Percentiles rank a stretch among this genome's conserved stretches.
Evolutionary conservation across 37 sponge, comb jelly and placozoan genomes (phyloP).

Genomic region (Hormiphora californensis): DNA sequence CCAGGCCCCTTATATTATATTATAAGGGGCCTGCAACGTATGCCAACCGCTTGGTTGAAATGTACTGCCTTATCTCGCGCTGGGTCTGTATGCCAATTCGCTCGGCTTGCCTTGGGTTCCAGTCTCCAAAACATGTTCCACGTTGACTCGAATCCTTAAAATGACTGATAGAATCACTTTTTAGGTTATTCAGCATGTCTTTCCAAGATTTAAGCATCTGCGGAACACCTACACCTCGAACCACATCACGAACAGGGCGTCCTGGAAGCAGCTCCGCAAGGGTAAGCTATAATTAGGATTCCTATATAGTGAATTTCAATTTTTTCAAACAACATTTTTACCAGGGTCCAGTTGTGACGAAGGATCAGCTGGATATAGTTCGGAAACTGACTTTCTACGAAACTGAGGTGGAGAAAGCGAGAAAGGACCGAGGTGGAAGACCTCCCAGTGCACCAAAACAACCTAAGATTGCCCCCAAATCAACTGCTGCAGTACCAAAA

Average conservation of each 20-base stretch:
- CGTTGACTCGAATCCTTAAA: too few species aligned
- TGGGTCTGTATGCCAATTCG: too few species aligned
- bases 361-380: neutral
- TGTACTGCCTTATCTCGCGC: too few species aligned
- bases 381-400: slow-evolving; percentile 21
- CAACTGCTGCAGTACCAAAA: neutral
- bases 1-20: too few species aligned
- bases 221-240: slow-evolving; percentile 37
- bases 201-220: slow-evolving; percentile 15
- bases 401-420: slow-evolving; percentile 39
- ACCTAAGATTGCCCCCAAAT: too few species aligned
- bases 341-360: neutral
- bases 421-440: too few species aligned
- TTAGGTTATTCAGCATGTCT: neutral
- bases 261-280: neutral
- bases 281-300: neutral
- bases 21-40: too few species aligned
- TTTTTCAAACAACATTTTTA: neutral
- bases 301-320: neutral
- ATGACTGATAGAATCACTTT: too few species aligned
- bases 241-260: neutral
- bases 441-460: neutral
- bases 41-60: too few species aligned
- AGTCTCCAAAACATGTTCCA: too few species aligned
- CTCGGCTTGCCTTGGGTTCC: too few species aligned